These are phyloP conservation scores for Cephus cinctus DNA, from an alignment of 1,140 invertebrate genomes.

Conservation along the genomic window DNA sequence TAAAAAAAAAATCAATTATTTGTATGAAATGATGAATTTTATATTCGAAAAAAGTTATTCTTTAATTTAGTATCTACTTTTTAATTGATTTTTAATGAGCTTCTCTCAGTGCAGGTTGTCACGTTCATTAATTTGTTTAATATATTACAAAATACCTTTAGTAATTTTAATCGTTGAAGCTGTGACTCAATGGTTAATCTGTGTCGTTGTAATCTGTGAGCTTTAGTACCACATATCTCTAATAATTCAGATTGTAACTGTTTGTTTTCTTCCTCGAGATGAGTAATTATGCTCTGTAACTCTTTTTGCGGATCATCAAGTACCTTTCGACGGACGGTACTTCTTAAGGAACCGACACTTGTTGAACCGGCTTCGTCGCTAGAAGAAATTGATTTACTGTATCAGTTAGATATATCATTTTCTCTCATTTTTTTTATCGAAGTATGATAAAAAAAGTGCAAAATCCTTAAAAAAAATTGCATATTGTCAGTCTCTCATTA, in stretches of 20 bases:
- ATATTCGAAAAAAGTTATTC: background rate
- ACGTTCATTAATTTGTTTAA: background rate
- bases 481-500: too few species aligned
- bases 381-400: too few species aligned
- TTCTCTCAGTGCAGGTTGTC: background rate
- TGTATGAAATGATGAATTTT: too few species aligned
- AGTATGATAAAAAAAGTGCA: too few species aligned
- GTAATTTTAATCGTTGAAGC: constrained; percentile 52
- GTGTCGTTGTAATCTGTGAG: constrained; percentile 47
- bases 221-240: constrained; percentile 45
- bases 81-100: too few species aligned
- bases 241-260: constrained; percentile 47
- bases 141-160: constrained; percentile 44
- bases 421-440: too few species aligned
- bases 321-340: constrained; percentile 42
- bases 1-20: constrained; percentile 5
- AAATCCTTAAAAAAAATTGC: too few species aligned
- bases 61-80: too few species aligned
- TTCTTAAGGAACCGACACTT: constrained; percentile 39
- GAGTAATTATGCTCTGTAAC: constrained; percentile 57
- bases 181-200: constrained; percentile 54
- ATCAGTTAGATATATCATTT: too few species aligned
- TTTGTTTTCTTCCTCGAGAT: constrained; percentile 58
- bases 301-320: constrained; percentile 54
- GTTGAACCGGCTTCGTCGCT: constrained; percentile 34